Conservation (phyloP, 2,113 vertebrate species). For the Philantomba maxwellii region DNA sequence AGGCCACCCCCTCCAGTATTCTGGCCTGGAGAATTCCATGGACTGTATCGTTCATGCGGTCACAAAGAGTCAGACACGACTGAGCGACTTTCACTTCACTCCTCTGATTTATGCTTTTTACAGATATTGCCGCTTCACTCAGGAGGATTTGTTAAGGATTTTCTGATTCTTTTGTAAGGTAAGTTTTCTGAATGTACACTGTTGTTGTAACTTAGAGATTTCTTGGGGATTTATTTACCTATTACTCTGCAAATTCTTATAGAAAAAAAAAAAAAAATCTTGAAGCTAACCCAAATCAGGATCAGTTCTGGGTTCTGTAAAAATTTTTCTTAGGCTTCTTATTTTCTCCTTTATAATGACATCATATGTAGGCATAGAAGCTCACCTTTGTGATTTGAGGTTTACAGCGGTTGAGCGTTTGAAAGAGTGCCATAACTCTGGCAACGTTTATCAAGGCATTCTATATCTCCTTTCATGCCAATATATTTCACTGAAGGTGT, state of each 20-base stretch:
- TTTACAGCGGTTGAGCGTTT: neutral
- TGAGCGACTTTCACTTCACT: neutral
- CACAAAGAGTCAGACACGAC: neutral
- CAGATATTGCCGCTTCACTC: constrained; percentile 57
- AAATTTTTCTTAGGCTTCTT: neutral
- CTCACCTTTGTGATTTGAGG: neutral
- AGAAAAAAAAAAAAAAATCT: neutral
- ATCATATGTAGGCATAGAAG: neutral
- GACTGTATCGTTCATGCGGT: neutral
- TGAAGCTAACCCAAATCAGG: neutral
- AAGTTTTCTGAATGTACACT: constrained; percentile 52
- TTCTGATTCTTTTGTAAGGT: constrained; percentile 44
- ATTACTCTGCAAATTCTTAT: neutral
- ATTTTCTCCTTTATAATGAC: neutral
- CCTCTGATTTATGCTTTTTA: neutral
- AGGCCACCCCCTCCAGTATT: neutral
- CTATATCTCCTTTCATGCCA: neutral
- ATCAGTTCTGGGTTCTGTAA: neutral
- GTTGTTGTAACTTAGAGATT: neutral
- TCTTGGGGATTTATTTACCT: neutral
- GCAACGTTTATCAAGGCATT: neutral
- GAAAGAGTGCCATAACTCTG: neutral
- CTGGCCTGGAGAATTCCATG: neutral
- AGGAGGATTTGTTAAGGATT: constrained; percentile 28
- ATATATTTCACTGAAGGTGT: neutral